Conservation (phyloP, 2,888 invertebrate genomes). For the Achlya flavicornis region DNA sequence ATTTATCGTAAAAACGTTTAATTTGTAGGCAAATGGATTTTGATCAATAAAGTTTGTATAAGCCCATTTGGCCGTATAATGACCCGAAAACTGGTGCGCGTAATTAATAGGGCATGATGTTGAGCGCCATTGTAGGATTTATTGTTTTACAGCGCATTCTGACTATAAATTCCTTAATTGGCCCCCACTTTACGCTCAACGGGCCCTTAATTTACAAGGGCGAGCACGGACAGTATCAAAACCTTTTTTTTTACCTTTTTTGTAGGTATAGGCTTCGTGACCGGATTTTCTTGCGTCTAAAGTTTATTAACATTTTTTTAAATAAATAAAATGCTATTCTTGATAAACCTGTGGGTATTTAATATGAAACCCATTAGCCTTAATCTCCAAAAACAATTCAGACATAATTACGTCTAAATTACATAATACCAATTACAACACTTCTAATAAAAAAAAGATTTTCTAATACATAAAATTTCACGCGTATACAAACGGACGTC, state of each 20-base stretch:
- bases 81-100: slow-evolving; percentile 58
- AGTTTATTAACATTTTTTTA: not conserved
- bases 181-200: slow-evolving; percentile 72
- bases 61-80: slow-evolving; percentile 38
- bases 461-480: not conserved
- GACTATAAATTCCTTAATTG: slow-evolving; percentile 81
- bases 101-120: slow-evolving; percentile 75
- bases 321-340: not conserved
- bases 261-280: not conserved
- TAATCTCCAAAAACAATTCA: too few species aligned
- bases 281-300: not conserved
- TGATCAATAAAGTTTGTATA: slow-evolving; percentile 30
- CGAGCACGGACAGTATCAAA: slow-evolving; percentile 66
- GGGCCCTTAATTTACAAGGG: slow-evolving; percentile 78
- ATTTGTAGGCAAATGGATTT: slow-evolving; percentile 21
- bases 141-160: slow-evolving; percentile 79
- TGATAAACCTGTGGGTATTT: too few species aligned
- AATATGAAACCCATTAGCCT: too few species aligned
- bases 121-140: slow-evolving; percentile 75
- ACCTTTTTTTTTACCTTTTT: too few species aligned
- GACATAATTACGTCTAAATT: too few species aligned
- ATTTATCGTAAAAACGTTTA: slow-evolving; percentile 7
- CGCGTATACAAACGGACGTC: not conserved
- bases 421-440: not conserved
- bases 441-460: too few species aligned